These are phyloP conservation scores for Heliconius ethilla DNA, from an alignment of 2,888 invertebrate species.

Conservation along the genomic window DNA sequence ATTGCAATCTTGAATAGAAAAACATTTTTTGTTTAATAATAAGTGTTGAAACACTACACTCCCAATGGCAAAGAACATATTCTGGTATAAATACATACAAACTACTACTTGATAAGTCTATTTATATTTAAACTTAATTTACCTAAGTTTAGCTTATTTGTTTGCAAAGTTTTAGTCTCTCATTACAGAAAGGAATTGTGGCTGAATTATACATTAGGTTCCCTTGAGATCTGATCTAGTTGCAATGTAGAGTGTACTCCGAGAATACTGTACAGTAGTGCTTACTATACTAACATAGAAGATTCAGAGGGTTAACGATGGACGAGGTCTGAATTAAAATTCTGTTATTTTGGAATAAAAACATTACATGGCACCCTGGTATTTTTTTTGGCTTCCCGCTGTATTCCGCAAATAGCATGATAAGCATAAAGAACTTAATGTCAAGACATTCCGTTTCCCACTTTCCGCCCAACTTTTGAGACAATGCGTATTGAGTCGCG, in stretches of 20 bases:
- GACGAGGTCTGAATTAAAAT: neutral
- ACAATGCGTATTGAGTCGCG: too few relatives aligned
- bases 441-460: too few relatives aligned
- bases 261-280: neutral
- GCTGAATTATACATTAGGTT: slow-evolving; percentile 21
- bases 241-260: slow-evolving; percentile 1
- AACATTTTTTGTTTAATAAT: too few relatives aligned
- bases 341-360: too few relatives aligned
- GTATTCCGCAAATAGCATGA: too few relatives aligned
- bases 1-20: too few relatives aligned
- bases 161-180: slow-evolving; percentile 20
- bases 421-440: too few relatives aligned
- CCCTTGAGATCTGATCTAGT: slow-evolving; percentile 21
- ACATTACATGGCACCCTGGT: too few relatives aligned
- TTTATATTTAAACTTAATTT: slow-evolving; percentile 19
- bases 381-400: too few relatives aligned
- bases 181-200: slow-evolving; percentile 18
- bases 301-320: neutral
- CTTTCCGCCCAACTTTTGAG: too few relatives aligned
- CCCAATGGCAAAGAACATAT: neutral
- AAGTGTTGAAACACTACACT: neutral
- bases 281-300: slow-evolving; percentile 6
- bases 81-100: neutral
- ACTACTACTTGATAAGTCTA: neutral
- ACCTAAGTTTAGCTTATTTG: slow-evolving; percentile 12